phyloP scores from a whole-genome alignment of 2,888 invertebrate species.

The Anoncus sp. region DNA sequence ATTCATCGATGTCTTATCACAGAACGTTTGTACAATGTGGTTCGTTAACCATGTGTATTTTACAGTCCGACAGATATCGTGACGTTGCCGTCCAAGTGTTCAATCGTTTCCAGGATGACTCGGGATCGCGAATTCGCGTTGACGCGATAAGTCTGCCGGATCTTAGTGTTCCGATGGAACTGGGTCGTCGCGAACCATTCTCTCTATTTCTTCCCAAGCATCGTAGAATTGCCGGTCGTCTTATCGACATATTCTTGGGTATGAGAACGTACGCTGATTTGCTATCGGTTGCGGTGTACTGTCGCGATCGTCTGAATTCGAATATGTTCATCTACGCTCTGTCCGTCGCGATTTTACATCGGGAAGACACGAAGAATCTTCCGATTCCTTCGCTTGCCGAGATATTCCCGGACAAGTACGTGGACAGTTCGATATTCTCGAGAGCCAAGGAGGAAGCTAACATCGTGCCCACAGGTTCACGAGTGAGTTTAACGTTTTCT shows the following conservation, averaged over 20 bases:
- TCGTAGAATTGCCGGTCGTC: slow-evolving; percentile 88
- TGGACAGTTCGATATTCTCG: slow-evolving; percentile 90
- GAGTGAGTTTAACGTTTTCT: slow-evolving; percentile 83
- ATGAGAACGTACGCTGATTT: slow-evolving; percentile 90
- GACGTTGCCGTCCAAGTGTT: slow-evolving; percentile 85
- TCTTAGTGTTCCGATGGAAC: slow-evolving; percentile 86
- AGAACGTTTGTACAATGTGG: too few relatives aligned
- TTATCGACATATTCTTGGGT: slow-evolving; percentile 89
- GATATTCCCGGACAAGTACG: slow-evolving; percentile 92
- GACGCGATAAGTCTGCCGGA: slow-evolving; percentile 87
- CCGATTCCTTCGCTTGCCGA: slow-evolving; percentile 90
- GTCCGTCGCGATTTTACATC: slow-evolving; percentile 90
- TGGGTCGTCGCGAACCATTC: slow-evolving; percentile 88
- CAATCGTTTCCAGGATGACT: slow-evolving; percentile 85
- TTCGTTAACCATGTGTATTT: slow-evolving; percentile 6
- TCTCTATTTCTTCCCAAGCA: slow-evolving; percentile 91
- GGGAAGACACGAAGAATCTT: slow-evolving; percentile 88
- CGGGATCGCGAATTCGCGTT: slow-evolving; percentile 84
- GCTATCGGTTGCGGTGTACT: slow-evolving; percentile 88
- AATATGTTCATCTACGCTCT: slow-evolving; percentile 92
- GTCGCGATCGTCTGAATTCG: slow-evolving; percentile 91
- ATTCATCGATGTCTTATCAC: neutral
- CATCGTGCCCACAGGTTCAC: slow-evolving; percentile 86
- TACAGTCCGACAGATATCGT: slow-evolving; percentile 85
- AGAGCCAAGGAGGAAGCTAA: slow-evolving; percentile 89